Base-by-base conservation (phyloP, 2,113 vertebrate genomes). In the Cynopterus brachyotis region DNA sequence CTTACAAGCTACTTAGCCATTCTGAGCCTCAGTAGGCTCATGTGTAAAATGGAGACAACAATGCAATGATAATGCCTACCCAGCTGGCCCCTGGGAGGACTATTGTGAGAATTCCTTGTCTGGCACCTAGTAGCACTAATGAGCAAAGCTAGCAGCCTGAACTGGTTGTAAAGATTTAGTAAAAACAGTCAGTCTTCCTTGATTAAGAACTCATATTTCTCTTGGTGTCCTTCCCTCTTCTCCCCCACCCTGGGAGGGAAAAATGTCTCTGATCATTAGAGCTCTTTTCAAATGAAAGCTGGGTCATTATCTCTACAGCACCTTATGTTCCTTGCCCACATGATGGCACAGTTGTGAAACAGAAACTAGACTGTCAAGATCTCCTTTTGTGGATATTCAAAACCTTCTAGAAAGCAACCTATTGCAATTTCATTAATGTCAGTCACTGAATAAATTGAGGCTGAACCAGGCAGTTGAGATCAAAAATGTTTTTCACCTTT, bases 251-350 rank as follows among this genome's bases (percentile, higher is more conserved):
- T 30, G 85, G 7, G 15, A 81, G 42, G 28, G 22, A 45, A 92
- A 86, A 86, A 75, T 15, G 35, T 42, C 37, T 89, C 57, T 72
- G 42, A 82, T 83, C 13, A 26, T 80, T 73, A 72, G 35, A 60
- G 42, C 9, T 64, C 50, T 60, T 62, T 90, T 78, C 50, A 87
- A 93, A 69, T 50, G 32, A 67, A 62, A 67, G 24, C 60, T 82
- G 30, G 55, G n/a, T 67, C 12, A 30, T 90, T 50, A 59, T 79
- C 2, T 40, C 35, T 55, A 79, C 73, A 62, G 55, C 19, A 11
- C 75, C 87, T 94, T 94, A 57, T 87, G 40, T 55, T 62, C 35
- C 85, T 96, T 94, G 70, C 59, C 89, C 89, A 93, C 92, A 88
- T 0, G 57, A 95, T 91, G 85, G 86, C 86, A n/a, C n/a, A n/a